Percentiles rank a stretch among this genome's conserved stretches.
These are phyloP conservation scores for Nyctibius grandis DNA, from an alignment of 2,797 vertebrate genomes.

Conservation along the genomic window DNA sequence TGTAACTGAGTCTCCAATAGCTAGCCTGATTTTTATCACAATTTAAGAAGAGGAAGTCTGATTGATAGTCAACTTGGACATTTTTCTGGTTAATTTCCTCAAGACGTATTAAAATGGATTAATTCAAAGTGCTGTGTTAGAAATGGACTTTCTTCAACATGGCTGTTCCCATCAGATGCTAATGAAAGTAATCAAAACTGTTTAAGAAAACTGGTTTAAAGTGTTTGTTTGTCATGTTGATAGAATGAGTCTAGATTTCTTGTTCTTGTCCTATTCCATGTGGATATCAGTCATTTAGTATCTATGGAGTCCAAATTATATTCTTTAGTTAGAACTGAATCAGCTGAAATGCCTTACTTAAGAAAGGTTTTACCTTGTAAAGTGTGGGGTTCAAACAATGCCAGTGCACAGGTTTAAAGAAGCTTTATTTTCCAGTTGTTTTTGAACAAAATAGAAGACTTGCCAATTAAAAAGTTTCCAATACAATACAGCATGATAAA, in stretches of 20 bases:
- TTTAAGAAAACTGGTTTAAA: neutral
- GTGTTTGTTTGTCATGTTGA: neutral
- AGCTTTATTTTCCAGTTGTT: neutral
- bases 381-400: neutral
- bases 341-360: neutral
- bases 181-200: neutral
- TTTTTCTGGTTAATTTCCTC: neutral
- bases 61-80: neutral
- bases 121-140: neutral
- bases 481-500: accelerated
- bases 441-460: neutral
- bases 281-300: neutral
- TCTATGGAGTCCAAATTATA: neutral
- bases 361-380: neutral
- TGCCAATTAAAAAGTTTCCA: neutral
- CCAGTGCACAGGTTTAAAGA: neutral
- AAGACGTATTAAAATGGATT: neutral
- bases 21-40: neutral
- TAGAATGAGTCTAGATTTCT: neutral
- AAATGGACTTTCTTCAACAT: neutral
- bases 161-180: neutral
- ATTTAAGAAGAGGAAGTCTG: neutral
- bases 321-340: neutral
- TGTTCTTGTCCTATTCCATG: neutral
- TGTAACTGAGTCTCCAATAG: neutral